Base-by-base conservation (phyloP, 2,797 vertebrate genomes). In the Enteromius thamalakanensis region DNA sequence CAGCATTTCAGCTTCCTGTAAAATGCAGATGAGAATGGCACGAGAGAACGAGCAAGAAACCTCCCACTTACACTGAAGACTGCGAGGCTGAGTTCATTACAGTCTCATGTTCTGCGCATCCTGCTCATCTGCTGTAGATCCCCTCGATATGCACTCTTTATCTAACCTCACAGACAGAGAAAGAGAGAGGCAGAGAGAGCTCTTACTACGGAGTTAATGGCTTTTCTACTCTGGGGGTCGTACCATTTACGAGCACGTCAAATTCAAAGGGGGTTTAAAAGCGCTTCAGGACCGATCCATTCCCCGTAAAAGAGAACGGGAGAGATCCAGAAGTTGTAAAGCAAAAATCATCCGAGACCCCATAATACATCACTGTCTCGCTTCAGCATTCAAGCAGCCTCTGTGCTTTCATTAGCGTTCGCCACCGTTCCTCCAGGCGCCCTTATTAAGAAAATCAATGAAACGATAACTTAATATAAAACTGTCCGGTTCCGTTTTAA, bases 101-200 rank as follows among this genome's bases (percentile, higher is more conserved):
- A 23, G 55, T 14, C 49, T 51, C 23, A 55, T 26, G 64, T 70
- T 47, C 55, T 21, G 60, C 42, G 10, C 67, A 55, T 72, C 84
- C 75, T 67, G 75, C 23, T 53, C 32, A 78, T 60, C 29, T 53
- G n/a, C 32, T 40, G 75, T 26, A 42, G 32, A 64, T 72, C 79
- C 64, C 45, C 85, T 69, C 67, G 71, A 60, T 60, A 79, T 53
- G 53, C 81, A 68, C 45, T 83, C 70, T 87, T 86, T 77, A 81
- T 76, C 47, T 79, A 68, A 17, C 62, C 49, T 51, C 45, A 76
- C 47, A 64, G 69, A n/a, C 11, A 40, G 47, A 49, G 45, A 17
- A 15, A 49, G 47, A 49, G 15, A 49, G 47, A 17, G 15, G 26
- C 26, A 49, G 47, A 49, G 47, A 49, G 47, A 49, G 69, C 37